A percentile compares a stretch with the other conserved stretches of the same genome.
phyloP scores from a whole-genome alignment of 2,113 vertebrate genomes.

The Myiopsitta monachus region DNA sequence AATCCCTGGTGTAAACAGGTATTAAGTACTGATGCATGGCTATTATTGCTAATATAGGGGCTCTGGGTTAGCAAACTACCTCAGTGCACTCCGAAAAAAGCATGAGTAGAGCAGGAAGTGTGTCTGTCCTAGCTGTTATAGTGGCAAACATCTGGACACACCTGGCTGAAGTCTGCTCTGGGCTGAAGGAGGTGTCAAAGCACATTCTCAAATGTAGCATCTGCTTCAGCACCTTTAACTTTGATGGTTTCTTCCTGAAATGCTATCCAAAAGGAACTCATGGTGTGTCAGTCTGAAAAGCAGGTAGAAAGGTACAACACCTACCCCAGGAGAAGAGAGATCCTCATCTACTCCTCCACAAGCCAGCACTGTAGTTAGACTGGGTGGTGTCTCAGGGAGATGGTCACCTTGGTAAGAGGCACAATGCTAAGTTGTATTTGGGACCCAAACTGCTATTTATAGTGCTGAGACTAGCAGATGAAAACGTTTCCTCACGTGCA shows the following conservation, averaged over 20 bases:
- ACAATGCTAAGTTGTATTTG: background rate
- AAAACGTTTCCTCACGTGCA: rapidly evolving
- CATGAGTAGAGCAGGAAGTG: background rate
- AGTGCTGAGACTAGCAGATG: background rate
- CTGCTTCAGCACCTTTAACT: background rate
- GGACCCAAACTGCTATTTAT: background rate
- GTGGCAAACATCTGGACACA: background rate
- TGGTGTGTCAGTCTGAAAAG: background rate
- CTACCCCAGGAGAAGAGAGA: background rate
- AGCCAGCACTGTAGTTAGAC: background rate
- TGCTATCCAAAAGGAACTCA: background rate
- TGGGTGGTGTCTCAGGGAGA: background rate
- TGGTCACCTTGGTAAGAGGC: background rate
- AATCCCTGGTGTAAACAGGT: background rate
- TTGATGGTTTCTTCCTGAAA: background rate
- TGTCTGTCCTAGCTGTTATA: background rate
- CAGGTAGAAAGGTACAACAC: background rate
- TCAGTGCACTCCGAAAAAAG: background rate
- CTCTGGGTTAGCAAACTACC: background rate
- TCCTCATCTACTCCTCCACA: background rate
- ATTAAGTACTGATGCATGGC: background rate
- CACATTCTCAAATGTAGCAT: background rate
- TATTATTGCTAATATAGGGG: background rate
- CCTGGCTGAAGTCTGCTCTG: background rate
- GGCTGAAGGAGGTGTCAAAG: background rate